Percentiles rank a stretch among this genome's conserved stretches.
These are phyloP conservation scores for Drosophila truncata DNA, from an alignment of 1,140 invertebrate genomes.

Conservation along the genomic window DNA sequence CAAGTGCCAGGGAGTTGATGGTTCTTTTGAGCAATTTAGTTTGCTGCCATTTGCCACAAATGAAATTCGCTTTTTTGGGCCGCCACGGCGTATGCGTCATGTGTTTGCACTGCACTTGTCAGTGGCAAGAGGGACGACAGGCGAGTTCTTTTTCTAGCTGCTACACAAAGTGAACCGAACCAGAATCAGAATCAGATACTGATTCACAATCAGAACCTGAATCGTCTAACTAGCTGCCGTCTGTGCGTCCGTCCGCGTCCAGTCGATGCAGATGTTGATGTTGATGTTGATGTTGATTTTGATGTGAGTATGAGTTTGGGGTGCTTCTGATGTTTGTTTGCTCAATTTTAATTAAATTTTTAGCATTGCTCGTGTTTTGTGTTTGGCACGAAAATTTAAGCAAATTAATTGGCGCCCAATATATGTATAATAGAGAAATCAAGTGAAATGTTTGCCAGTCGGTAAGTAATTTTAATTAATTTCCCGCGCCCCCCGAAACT, in stretches of 20 bases:
- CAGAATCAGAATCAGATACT: neutral
- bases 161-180: constrained; percentile 23
- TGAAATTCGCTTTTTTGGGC: constrained; percentile 67
- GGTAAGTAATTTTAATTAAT: constrained; percentile 74
- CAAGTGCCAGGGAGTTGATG: neutral
- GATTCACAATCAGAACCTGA: constrained; percentile 2
- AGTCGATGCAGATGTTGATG: neutral
- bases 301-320: constrained; percentile 14
- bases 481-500: constrained; percentile 22
- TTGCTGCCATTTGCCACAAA: constrained; percentile 66
- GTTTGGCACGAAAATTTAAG: constrained; percentile 53
- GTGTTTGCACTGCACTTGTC: constrained; percentile 72
- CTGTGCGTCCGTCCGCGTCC: neutral
- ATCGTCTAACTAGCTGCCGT: constrained; percentile 33
- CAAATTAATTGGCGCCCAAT: constrained; percentile 59
- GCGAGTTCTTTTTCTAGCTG: constrained; percentile 21
- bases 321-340: constrained; percentile 23
- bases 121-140: constrained; percentile 6
- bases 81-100: constrained; percentile 58
- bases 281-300: neutral
- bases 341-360: constrained; percentile 74
- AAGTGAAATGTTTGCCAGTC: constrained; percentile 31
- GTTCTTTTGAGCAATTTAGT: constrained; percentile 65
- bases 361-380: constrained; percentile 59
- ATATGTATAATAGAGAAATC: constrained; percentile 52